Evolutionary conservation across 2,113 vertebrate genomes (phyloP).

Genomic region (Chinchilla lanigera): DNA sequence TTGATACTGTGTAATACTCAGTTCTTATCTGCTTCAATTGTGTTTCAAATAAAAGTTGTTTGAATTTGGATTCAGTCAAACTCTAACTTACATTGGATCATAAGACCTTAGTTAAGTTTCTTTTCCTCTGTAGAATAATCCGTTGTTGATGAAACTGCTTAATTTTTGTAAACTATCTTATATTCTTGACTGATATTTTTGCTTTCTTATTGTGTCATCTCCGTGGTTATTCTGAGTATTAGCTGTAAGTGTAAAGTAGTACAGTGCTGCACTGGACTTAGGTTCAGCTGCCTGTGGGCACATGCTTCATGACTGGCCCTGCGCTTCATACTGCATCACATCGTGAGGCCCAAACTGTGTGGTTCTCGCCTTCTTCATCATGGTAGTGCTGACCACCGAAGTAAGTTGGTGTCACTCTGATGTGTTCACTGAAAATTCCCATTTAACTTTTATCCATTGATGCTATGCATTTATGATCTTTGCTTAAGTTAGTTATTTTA

Average conservation of each 20-base stretch:
- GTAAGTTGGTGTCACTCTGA: background rate
- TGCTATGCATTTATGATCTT: background rate
- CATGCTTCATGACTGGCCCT: background rate
- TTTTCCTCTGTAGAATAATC: background rate
- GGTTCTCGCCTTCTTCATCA: background rate
- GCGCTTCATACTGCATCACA: background rate
- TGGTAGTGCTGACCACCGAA: background rate
- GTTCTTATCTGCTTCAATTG: background rate
- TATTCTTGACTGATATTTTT: background rate
- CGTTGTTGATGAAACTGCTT: background rate
- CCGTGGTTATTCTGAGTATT: background rate
- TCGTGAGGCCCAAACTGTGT: background rate
- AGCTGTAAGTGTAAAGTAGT: background rate
- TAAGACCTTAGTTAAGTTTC: background rate
- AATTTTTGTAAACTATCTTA: background rate
- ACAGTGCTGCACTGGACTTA: background rate
- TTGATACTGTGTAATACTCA: background rate
- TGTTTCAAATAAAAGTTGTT: slow-evolving; percentile 30
- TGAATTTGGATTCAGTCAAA: slow-evolving; percentile 1
- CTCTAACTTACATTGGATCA: background rate
- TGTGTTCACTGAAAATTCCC: background rate
- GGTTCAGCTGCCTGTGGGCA: background rate
- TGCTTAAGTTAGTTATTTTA: background rate
- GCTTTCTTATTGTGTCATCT: background rate
- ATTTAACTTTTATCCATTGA: background rate